These are phyloP conservation scores for Pristionchus maxplancki DNA, from an alignment of 2,888 invertebrate genomes.

Conservation along the genomic window DNA sequence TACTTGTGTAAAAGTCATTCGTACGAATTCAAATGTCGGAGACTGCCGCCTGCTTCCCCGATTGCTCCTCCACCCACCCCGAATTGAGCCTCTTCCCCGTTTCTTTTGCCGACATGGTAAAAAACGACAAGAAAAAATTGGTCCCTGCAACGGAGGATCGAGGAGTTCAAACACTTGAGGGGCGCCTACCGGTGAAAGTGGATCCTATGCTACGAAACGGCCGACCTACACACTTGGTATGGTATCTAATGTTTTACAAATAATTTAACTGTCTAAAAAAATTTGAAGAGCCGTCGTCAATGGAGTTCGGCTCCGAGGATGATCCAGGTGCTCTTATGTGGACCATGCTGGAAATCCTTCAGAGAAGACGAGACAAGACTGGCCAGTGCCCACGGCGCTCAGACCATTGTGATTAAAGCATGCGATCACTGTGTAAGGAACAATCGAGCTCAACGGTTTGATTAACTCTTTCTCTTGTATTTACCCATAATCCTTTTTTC, in stretches of 20 bases:
- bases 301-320: neutral
- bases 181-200: too few relatives aligned
- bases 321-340: neutral
- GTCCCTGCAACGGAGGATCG: too few relatives aligned
- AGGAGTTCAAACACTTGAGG: too few relatives aligned
- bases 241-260: too few relatives aligned
- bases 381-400: neutral
- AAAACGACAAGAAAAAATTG: neutral
- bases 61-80: neutral
- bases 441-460: neutral
- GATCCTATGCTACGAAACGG: neutral
- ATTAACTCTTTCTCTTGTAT: too few relatives aligned
- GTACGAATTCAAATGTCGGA: neutral
- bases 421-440: neutral
- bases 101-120: neutral
- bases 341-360: neutral
- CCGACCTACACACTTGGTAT: too few relatives aligned
- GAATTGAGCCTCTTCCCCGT: neutral
- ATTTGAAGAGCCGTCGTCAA: neutral
- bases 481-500: too few relatives aligned
- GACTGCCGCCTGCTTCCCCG: neutral
- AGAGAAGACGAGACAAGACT: neutral
- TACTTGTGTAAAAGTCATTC: neutral
- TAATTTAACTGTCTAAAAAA: too few relatives aligned
- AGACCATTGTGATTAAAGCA: neutral